Percentiles rank a stretch among this genome's conserved stretches.
Conservation (phyloP, 2,888 invertebrate genomes). For the Melieria omissa region DNA sequence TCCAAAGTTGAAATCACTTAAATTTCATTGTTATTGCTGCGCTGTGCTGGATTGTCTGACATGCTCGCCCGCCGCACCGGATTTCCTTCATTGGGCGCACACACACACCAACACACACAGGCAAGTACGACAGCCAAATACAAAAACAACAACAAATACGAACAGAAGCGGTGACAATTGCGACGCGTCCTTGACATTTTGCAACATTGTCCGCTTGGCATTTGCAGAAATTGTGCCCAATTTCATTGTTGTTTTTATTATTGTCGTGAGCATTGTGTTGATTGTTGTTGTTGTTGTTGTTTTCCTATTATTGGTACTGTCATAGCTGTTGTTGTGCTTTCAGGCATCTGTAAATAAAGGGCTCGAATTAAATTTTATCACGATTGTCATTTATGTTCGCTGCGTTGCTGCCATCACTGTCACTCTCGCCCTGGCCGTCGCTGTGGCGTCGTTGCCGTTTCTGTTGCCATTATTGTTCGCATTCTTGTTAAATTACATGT, state of each 20-base stretch:
- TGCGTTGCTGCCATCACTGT: no score
- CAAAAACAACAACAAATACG: no score
- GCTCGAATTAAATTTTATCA: slow-evolving; percentile 26
- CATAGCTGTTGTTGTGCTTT: background rate
- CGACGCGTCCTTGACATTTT: no score
- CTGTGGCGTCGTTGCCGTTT: background rate
- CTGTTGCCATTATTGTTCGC: slow-evolving; percentile 9
- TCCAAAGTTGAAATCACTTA: slow-evolving; percentile 11
- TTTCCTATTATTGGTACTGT: background rate
- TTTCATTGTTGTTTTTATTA: slow-evolving; percentile 2
- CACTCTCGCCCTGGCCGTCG: no score
- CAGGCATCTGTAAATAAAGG: background rate
- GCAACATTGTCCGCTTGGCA: no score
- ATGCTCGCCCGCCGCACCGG: no score
- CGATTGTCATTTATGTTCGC: background rate
- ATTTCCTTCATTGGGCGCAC: no score
- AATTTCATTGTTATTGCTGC: slow-evolving; percentile 23
- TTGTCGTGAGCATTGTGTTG: background rate
- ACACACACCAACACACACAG: no score
- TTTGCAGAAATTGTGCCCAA: no score
- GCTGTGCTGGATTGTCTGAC: background rate
- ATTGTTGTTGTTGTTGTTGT: slow-evolving; percentile 4
- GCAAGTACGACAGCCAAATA: no score
- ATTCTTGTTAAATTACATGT: slow-evolving; percentile 29
- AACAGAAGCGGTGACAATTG: no score